A percentile compares a stretch with the other conserved stretches of the same genome.
phyloP scores from a whole-genome alignment of 2,113 vertebrate genomes.

The Plestiodon gilberti region DNA sequence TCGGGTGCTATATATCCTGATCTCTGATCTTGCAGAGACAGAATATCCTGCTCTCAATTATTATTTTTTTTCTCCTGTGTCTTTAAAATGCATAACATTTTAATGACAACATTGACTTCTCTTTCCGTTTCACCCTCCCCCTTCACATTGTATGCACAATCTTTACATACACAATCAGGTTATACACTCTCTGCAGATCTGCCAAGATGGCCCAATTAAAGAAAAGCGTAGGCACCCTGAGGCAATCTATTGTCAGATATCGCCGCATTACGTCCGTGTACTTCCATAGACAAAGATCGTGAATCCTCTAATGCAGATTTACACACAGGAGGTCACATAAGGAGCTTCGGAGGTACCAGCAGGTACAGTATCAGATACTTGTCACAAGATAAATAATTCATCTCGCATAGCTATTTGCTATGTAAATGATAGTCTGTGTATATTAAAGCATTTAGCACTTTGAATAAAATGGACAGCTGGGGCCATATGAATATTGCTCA shows the following conservation, averaged over 20 bases:
- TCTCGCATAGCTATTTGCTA: slow-evolving; percentile 74
- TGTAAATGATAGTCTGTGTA: slow-evolving; percentile 82
- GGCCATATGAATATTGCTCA: slow-evolving; percentile 77
- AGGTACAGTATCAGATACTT: slow-evolving; percentile 72
- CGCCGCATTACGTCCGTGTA: slow-evolving; percentile 73
- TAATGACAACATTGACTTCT: slow-evolving; percentile 65
- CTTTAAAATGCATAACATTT: slow-evolving; percentile 59
- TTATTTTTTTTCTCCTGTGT: slow-evolving; percentile 46
- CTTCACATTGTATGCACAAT: slow-evolving; percentile 44
- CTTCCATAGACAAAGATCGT: slow-evolving; percentile 75
- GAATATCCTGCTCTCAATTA: slow-evolving; percentile 50
- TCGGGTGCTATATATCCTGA: slow-evolving; percentile 27
- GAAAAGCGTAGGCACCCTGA: slow-evolving; percentile 63
- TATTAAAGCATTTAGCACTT: slow-evolving; percentile 81
- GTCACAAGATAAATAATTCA: slow-evolving; percentile 84
- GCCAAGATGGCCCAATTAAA: slow-evolving; percentile 60
- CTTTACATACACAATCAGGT: slow-evolving; percentile 35
- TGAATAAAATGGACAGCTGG: slow-evolving; percentile 81
- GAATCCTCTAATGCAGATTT: slow-evolving; percentile 80
- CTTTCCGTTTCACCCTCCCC: slow-evolving; percentile 59
- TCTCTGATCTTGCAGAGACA: slow-evolving; percentile 39
- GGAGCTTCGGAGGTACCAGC: slow-evolving; percentile 74
- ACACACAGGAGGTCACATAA: slow-evolving; percentile 74
- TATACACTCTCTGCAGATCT: slow-evolving; percentile 38
- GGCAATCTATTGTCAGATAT: slow-evolving; percentile 54